Base-by-base conservation (phyloP, 2,113 vertebrate genomes). In the Neolamprologus toae region DNA sequence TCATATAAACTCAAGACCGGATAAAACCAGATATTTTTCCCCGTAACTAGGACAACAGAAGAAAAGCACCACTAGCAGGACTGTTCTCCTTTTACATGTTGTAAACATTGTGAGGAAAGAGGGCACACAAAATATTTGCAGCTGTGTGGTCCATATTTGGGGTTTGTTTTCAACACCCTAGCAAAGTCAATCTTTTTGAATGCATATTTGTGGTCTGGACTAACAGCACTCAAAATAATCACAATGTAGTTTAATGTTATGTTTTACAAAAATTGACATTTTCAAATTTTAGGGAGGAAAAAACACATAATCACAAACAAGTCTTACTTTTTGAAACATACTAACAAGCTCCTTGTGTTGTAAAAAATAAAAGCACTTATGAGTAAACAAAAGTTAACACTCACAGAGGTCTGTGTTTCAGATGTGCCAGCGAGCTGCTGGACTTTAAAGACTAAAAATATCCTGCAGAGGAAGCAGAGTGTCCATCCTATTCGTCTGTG, bases 381-480 rank as follows among this genome's bases (percentile, higher is more conserved):
- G 37, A 73, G 45, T 31, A 19, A 76, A 76, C 14, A 45, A 76
- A 47, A 76, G 16, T 47, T 45, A 47, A 76, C 10, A 2, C 14
- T 28, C 21, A 76, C 23, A 35, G n/a, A 35, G 9, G 33, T 8
- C n/a, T 42, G 3, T 4, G 53, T 66, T 57, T 53, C 57, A 42
- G 21, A 31, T 13, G 6, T 49, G 45, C 45, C 73, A 78, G 16
- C 4, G 9, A 79, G 54, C 73, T 47, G 23, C 16, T 55, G 13
- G 68, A 71, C 71, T 66, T 45, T n/a, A 35, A 76, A 76, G 78
- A 54, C 86, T 91, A 84, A 83, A 86, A 57, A 89, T 84, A 86
- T 84, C 81, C 55, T 45, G 63, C 7, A 84, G 80, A 80, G 84
- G 81, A 63, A 54, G 80, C 17, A 51, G 73, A 49, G 73, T n/a